phyloP scores from a whole-genome alignment of 2,113 vertebrate species.

The Isichthys henryi region DNA sequence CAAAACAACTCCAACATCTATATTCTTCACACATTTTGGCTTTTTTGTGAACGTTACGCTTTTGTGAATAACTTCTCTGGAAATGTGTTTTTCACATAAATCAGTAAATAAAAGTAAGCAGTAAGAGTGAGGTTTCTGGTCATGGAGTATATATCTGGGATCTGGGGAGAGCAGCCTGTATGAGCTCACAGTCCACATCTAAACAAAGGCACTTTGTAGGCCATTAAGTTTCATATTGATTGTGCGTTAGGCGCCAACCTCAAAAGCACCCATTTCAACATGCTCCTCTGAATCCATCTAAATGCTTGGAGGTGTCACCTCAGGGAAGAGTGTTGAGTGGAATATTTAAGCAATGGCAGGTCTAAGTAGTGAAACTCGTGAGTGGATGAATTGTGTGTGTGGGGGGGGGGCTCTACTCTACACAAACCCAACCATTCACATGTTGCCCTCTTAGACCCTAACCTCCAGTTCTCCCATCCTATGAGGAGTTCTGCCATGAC shows the following conservation, averaged over 20 bases:
- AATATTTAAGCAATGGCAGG: neutral
- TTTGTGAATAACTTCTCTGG: neutral
- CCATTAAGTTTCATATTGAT: neutral
- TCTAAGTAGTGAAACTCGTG: neutral
- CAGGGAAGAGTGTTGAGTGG: neutral
- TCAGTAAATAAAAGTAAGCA: neutral
- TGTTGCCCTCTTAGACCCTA: neutral
- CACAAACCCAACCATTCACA: neutral
- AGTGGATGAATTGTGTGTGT: neutral
- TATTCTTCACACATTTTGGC: neutral
- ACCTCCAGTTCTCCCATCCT: neutral
- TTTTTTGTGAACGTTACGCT: neutral
- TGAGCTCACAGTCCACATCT: neutral
- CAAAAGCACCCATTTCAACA: neutral
- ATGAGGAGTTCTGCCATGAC: neutral
- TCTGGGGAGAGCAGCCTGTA: neutral
- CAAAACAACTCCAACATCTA: neutral
- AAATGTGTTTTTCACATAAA: neutral
- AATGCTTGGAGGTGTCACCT: neutral
- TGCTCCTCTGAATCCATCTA: neutral
- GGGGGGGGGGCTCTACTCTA: neutral
- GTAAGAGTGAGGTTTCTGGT: neutral
- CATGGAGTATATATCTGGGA: neutral
- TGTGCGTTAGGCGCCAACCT: neutral
- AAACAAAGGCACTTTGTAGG: neutral